phyloP scores from a whole-genome alignment of 2,888 invertebrate genomes.

The Hybos culiciformis region DNA sequence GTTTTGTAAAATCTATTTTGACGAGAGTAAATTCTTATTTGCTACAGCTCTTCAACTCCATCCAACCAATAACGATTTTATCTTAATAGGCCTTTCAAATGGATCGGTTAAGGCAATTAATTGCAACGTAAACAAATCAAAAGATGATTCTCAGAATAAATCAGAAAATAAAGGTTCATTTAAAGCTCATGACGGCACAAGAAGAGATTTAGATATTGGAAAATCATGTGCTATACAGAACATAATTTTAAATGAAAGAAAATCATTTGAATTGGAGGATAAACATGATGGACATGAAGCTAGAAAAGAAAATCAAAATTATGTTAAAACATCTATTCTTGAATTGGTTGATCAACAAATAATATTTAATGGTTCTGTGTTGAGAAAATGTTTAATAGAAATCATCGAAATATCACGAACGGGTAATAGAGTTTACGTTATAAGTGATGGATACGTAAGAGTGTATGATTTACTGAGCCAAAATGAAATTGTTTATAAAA shows the following conservation, averaged over 20 bases:
- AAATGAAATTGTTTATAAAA: no score
- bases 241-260: conserved; percentile 30
- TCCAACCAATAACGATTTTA: conserved; percentile 25
- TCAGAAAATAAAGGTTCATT: background rate
- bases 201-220: conserved; percentile 20
- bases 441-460: conserved; percentile 26
- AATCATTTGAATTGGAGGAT: conserved; percentile 13
- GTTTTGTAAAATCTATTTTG: conserved; percentile 25
- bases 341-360: conserved; percentile 29
- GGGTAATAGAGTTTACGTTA: conserved; percentile 27
- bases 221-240: conserved; percentile 36
- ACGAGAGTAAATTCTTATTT: conserved; percentile 28
- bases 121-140: conserved; percentile 22
- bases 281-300: no score
- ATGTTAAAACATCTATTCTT: conserved; percentile 20
- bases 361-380: conserved; percentile 25
- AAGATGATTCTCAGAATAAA: conserved; percentile 7
- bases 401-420: conserved; percentile 27
- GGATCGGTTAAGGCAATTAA: conserved; percentile 31
- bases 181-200: background rate
- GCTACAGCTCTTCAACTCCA: conserved; percentile 28
- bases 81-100: conserved; percentile 31
- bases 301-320: conserved; percentile 4
- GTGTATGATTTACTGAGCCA: conserved; percentile 25
- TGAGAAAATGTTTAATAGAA: conserved; percentile 28